Percentiles rank a stretch among this genome's conserved stretches.
phyloP scores from a whole-genome alignment of 2,888 invertebrate species.

The Dryocosmus kuriphilus region DNA sequence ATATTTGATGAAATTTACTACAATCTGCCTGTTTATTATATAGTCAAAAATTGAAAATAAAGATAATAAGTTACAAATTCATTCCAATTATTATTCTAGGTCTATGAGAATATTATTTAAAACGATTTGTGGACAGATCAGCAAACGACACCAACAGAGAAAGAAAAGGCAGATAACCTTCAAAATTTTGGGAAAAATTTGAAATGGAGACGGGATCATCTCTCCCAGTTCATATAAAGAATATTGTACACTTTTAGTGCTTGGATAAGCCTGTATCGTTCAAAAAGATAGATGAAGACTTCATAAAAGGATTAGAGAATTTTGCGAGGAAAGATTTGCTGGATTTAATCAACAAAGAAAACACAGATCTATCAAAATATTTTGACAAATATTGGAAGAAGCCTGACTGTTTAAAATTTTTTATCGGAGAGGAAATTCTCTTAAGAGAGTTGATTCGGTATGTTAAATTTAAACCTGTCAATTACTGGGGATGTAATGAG shows the following conservation, averaged over 20 bases:
- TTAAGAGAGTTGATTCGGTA: not conserved
- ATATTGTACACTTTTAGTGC: conserved; percentile 39
- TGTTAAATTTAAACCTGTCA: not conserved
- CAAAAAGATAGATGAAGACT: conserved; percentile 2
- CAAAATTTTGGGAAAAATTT: conserved; percentile 4
- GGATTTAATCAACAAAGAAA: not conserved
- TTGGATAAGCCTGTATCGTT: conserved; percentile 42
- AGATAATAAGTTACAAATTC: too few species aligned
- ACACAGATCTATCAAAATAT: not conserved
- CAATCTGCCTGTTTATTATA: too few species aligned
- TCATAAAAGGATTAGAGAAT: not conserved
- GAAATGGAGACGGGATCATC: not conserved
- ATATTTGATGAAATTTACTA: too few species aligned
- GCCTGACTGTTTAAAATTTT: conserved; percentile 16
- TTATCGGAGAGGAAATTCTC: conserved; percentile 26
- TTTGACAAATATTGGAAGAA: not conserved
- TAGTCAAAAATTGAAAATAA: too few species aligned
- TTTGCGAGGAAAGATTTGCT: not conserved
- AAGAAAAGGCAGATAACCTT: not conserved
- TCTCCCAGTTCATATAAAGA: conserved; percentile 40
- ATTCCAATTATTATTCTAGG: too few species aligned
- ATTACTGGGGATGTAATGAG: conserved; percentile 5
- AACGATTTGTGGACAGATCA: too few species aligned
- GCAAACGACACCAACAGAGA: too few species aligned
- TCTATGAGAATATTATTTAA: too few species aligned